Conservation (phyloP, 1,140 invertebrate genomes). For the Dinothrombium tinctorium region DNA sequence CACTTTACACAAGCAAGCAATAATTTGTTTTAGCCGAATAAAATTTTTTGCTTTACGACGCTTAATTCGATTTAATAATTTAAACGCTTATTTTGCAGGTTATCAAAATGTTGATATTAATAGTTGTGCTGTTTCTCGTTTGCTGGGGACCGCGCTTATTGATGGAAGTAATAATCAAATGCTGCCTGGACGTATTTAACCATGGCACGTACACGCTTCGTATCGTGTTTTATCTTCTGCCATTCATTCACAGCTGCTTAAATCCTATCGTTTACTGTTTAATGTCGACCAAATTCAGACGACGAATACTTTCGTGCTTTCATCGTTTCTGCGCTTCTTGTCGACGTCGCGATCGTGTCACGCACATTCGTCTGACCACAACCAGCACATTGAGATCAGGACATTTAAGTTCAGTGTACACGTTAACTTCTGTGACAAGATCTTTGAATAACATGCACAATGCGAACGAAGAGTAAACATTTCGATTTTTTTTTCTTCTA, state of each 20-base stretch:
- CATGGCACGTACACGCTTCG: constrained; percentile 16
- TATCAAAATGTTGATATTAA: constrained; percentile 41
- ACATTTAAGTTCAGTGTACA: constrained; percentile 1
- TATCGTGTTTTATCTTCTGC: constrained; percentile 18
- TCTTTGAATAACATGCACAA: no score
- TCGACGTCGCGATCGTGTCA: not conserved
- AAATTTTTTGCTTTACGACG: no score
- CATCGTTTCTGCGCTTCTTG: no score
- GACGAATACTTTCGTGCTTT: constrained; percentile 19
- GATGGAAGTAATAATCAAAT: constrained; percentile 18
- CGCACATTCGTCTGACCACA: not conserved
- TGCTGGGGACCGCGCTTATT: constrained; percentile 40
- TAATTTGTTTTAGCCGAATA: no score
- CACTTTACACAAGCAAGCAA: no score
- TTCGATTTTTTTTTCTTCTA: no score
- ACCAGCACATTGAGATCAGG: not conserved
- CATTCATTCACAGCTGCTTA: constrained; percentile 22
- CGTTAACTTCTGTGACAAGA: not conserved
- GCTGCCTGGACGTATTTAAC: constrained; percentile 15
- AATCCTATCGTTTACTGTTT: constrained; percentile 30
- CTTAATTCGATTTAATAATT: no score
- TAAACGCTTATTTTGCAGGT: constrained; percentile 25
- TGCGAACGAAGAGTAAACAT: no score
- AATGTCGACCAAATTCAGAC: constrained; percentile 28
- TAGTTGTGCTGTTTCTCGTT: constrained; percentile 39